A percentile compares a stretch with the other conserved stretches of the same genome.
Conservation (phyloP, 1,140 invertebrate species). For the Calliphora vicina region DNA sequence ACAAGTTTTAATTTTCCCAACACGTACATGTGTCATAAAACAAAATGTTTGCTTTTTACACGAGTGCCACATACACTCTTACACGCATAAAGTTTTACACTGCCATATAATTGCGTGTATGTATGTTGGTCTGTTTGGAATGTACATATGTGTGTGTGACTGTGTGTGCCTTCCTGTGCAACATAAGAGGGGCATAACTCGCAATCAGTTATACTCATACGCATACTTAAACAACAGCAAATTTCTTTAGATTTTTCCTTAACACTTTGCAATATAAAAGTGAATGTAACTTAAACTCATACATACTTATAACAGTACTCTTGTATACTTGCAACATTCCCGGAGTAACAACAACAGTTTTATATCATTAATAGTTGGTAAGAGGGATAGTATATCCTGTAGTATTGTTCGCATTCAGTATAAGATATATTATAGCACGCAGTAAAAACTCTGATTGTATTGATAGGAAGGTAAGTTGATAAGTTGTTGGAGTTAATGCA, state of each 20-base stretch:
- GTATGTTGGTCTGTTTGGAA: not conserved
- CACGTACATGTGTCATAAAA: slow-evolving; percentile 30
- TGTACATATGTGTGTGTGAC: not conserved
- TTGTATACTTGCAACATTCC: not conserved
- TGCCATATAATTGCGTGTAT: not conserved
- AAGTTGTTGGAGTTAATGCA: not conserved
- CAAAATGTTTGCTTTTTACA: slow-evolving; percentile 24
- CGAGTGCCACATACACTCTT: not conserved
- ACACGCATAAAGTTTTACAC: not conserved
- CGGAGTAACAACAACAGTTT: not conserved
- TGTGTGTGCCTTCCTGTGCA: no score
- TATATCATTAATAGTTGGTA: not conserved
- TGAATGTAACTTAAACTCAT: not conserved
- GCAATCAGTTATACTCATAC: not conserved
- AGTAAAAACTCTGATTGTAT: not conserved
- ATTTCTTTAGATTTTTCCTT: not conserved
- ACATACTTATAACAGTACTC: not conserved
- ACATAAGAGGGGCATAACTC: not conserved
- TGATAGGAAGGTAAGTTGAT: not conserved
- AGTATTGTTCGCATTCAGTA: not conserved
- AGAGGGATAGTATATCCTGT: not conserved
- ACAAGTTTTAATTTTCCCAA: slow-evolving; percentile 31
- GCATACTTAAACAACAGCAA: not conserved
- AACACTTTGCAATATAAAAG: not conserved
- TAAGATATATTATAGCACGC: not conserved